phyloP scores from a whole-genome alignment of 2,888 invertebrate genomes.

The Drosophila kuntzei region DNA sequence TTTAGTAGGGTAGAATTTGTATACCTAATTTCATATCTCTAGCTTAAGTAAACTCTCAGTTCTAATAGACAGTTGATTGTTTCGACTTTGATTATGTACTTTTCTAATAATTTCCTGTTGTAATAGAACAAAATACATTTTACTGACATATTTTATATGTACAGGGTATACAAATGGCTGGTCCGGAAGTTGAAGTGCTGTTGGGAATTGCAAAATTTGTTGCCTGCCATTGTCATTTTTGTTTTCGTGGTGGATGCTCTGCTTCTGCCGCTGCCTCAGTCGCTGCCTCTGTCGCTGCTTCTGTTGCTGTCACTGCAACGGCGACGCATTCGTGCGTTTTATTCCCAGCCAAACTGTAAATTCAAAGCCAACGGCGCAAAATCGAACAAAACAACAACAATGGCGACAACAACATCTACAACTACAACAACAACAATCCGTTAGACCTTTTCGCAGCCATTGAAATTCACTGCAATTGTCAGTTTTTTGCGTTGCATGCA shows the following conservation, averaged over 20 bases:
- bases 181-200: constrained; percentile 79
- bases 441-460: constrained; percentile 63
- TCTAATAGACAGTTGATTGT: not conserved
- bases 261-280: not conserved
- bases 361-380: constrained; percentile 77
- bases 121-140: not conserved
- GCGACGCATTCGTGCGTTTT: constrained; percentile 77
- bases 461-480: constrained; percentile 74
- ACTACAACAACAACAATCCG: constrained; percentile 14
- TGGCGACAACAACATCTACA: constrained; percentile 23
- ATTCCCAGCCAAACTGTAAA: constrained; percentile 78
- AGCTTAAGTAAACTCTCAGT: not conserved
- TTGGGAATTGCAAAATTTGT: constrained; percentile 79
- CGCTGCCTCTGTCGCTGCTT: not conserved
- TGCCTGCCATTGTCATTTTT: constrained; percentile 81
- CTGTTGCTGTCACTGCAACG: constrained; percentile 16
- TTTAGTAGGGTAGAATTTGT: not conserved
- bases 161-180: constrained; percentile 50
- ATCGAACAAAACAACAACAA: constrained; percentile 58
- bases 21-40: not conserved
- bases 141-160: not conserved
- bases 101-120: not conserved
- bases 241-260: constrained; percentile 51
- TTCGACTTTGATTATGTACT: not conserved
- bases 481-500: constrained; percentile 64